Evolutionary conservation across 2,113 vertebrate genomes (phyloP).

Genomic region (Eurypyga helias): DNA sequence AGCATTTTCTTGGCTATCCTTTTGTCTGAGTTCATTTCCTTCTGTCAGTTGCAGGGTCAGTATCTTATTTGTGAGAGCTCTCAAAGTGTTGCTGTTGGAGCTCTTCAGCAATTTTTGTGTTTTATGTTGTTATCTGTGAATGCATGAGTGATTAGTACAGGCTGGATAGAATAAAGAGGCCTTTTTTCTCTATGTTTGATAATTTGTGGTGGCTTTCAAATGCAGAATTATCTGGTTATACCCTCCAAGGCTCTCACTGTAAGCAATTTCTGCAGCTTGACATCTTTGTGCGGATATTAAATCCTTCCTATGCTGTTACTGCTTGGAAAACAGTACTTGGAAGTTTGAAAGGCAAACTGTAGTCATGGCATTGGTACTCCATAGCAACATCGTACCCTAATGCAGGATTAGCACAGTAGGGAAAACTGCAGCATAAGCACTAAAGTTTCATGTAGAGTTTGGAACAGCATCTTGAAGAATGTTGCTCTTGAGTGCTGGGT

Average conservation of each 20-base stretch:
- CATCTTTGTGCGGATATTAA: background rate
- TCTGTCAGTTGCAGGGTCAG: background rate
- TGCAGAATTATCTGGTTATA: background rate
- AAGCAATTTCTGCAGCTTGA: background rate
- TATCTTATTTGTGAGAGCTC: background rate
- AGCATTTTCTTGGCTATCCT: background rate
- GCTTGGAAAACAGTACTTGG: background rate
- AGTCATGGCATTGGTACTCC: background rate
- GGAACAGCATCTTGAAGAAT: background rate
- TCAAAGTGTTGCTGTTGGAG: background rate
- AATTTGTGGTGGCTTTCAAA: background rate
- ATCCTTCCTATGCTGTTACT: background rate
- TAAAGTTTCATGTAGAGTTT: background rate
- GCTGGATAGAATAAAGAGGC: background rate
- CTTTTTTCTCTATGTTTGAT: background rate
- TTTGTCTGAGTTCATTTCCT: background rate
- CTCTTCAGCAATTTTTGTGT: background rate
- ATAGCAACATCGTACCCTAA: background rate
- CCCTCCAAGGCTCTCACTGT: background rate
- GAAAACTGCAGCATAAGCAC: fast-evolving
- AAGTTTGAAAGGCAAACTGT: background rate
- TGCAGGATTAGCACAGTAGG: background rate
- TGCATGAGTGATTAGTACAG: background rate
- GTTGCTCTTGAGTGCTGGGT: background rate
- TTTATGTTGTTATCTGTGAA: background rate